Conservation (phyloP, 2,113 vertebrate genomes). For the Semnornis frantzii region DNA sequence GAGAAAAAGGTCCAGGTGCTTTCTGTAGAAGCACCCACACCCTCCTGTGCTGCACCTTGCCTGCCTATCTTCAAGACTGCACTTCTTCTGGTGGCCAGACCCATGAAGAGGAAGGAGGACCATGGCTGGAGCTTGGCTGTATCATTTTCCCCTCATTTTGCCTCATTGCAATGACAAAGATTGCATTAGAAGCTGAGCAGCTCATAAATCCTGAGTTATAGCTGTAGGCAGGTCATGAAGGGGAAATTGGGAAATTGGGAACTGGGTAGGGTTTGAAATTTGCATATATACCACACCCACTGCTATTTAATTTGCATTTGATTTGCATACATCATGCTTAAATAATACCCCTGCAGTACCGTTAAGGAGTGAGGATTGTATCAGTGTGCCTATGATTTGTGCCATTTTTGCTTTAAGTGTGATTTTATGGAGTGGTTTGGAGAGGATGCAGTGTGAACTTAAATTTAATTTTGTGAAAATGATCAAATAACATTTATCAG, state of each 20-base stretch:
- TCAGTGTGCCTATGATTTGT: conserved; percentile 36
- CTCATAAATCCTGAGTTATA: conserved; percentile 59
- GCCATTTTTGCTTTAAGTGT: neutral
- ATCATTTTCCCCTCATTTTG: conserved; percentile 7
- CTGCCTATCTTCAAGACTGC: neutral
- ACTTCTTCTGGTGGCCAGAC: neutral
- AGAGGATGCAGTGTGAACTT: neutral
- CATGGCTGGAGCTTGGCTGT: neutral
- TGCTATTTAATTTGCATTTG: conserved; percentile 53
- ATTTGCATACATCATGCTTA: conserved; percentile 36
- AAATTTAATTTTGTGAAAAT: conserved; percentile 36
- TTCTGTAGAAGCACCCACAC: neutral
- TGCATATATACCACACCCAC: conserved; percentile 45
- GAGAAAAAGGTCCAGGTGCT: neutral
- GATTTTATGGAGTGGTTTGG: conserved; percentile 44
- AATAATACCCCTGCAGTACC: neutral
- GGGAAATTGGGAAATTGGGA: conserved; percentile 49
- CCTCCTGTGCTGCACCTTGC: neutral
- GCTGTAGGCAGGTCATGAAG: conserved; percentile 61
- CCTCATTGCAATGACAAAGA: conserved; percentile 36
- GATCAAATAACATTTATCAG: conserved; percentile 33
- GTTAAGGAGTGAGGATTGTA: neutral
- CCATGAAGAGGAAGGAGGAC: neutral
- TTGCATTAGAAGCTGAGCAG: conserved; percentile 27
- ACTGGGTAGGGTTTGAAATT: conserved; percentile 29